Conservation (phyloP, 2,113 vertebrate species). For the Phylloscopus whistleri region DNA sequence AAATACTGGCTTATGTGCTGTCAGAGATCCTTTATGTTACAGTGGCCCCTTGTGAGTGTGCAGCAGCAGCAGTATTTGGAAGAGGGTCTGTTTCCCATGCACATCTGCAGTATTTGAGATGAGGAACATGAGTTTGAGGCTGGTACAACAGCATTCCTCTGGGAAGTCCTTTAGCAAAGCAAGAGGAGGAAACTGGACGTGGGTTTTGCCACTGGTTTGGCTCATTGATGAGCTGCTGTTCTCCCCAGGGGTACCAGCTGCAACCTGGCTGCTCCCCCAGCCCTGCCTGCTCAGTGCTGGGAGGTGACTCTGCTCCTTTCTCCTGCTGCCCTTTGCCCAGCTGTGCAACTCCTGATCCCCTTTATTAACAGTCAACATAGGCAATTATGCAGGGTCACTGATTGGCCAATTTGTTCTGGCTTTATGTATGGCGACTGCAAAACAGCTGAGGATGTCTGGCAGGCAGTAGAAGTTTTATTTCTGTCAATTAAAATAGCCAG, state of each 20-base stretch:
- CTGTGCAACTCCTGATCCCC: neutral
- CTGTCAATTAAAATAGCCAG: neutral
- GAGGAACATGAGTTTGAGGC: rapidly evolving
- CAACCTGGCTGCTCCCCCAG: neutral
- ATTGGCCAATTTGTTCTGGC: neutral
- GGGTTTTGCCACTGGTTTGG: neutral
- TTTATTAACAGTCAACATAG: neutral
- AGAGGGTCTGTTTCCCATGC: neutral
- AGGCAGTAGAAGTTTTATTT: slow-evolving; percentile 5
- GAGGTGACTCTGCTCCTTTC: neutral
- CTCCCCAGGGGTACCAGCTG: neutral
- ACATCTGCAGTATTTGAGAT: neutral
- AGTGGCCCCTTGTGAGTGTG: neutral
- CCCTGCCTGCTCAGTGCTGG: neutral
- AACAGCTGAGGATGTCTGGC: neutral
- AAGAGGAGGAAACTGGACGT: neutral
- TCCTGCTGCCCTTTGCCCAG: neutral
- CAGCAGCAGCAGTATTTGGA: neutral
- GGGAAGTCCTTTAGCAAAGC: neutral
- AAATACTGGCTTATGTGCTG: neutral
- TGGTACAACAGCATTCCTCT: neutral
- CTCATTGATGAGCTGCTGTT: neutral
- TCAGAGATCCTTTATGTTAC: neutral
- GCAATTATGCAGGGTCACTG: neutral
- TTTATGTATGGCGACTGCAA: neutral